phyloP scores from a whole-genome alignment of 2,797 vertebrate species.

The Pangasius larnaudii region DNA sequence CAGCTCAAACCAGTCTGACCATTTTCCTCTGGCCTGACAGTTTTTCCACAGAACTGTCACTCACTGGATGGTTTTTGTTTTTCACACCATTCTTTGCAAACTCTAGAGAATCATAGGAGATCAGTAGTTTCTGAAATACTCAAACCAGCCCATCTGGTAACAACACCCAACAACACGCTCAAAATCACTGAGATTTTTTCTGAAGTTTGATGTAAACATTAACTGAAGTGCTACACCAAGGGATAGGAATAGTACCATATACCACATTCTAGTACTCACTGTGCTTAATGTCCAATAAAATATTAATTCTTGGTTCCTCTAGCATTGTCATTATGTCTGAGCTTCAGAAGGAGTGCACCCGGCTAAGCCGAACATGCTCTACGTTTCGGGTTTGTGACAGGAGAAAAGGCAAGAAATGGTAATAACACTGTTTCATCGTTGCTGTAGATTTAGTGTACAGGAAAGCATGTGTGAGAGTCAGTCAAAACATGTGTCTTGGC shows the following conservation, averaged over 20 bases:
- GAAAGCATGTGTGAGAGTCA: constrained; percentile 37
- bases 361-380: constrained; percentile 41
- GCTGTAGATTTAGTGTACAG: constrained; percentile 39
- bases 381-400: constrained; percentile 39
- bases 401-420: constrained; percentile 42
- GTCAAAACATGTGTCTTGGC: constrained; percentile 32
- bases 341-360: constrained; percentile 39
- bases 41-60: background rate
- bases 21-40: background rate
- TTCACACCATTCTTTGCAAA: background rate
- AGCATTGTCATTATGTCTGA: background rate
- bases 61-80: background rate
- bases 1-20: background rate
- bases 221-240: background rate
- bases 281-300: background rate
- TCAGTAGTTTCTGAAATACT: background rate
- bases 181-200: background rate
- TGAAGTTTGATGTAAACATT: background rate
- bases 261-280: background rate
- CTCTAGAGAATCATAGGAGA: background rate
- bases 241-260: background rate
- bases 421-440: constrained; percentile 53
- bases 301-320: background rate
- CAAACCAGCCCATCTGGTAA: background rate
- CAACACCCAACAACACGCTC: background rate